Evolutionary conservation across 2,113 vertebrate genomes (phyloP).

Genomic region (Notothenia coriiceps): DNA sequence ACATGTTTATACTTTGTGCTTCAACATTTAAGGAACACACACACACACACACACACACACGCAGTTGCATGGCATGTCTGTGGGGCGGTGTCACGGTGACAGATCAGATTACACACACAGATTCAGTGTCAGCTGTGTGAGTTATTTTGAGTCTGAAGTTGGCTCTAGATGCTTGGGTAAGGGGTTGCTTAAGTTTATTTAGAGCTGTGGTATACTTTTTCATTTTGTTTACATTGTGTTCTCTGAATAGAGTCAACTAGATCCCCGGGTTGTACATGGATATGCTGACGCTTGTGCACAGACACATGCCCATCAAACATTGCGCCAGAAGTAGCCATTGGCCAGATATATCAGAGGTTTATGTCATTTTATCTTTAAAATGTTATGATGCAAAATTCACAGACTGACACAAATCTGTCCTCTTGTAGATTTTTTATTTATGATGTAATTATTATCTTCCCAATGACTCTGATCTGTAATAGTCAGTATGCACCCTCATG

Average conservation of each 20-base stretch:
- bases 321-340: neutral
- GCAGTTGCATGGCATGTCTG: too few species aligned
- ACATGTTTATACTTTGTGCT: neutral
- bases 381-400: neutral
- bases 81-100: too few species aligned
- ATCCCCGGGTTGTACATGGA: conserved; percentile 6
- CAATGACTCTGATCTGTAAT: conserved; percentile 20
- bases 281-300: conserved; percentile 3
- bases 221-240: conserved; percentile 66
- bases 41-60: neutral
- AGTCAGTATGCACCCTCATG: too few species aligned
- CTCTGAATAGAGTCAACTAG: conserved; percentile 38
- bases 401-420: neutral
- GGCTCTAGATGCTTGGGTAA: conserved; percentile 10
- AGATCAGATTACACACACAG: too few species aligned
- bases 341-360: neutral
- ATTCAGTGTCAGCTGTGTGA: conserved; percentile 55
- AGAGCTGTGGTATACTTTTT: conserved; percentile 55
- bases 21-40: neutral
- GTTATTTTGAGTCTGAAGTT: conserved; percentile 71
- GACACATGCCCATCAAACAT: conserved; percentile 23
- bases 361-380: neutral
- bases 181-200: conserved; percentile 45
- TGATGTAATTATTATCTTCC: neutral
- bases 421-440: neutral